Evolutionary conservation across 1,140 invertebrate species (phyloP), one percentile per base, ranked within the genome.

Genomic region (Plutomurus gul): DNA sequence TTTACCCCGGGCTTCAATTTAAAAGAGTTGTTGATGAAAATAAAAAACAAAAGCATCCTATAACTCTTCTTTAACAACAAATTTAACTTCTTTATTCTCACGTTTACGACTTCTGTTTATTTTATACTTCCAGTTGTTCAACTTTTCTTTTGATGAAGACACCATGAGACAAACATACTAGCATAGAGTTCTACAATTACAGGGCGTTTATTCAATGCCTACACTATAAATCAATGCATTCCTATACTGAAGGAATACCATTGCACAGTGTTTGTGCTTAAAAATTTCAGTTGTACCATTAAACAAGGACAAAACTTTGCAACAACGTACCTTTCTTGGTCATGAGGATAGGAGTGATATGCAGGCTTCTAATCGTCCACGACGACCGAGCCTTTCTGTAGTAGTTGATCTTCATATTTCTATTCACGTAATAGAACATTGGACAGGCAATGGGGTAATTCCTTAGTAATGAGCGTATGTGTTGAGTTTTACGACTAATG

Each of bases 21-120:
- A 65, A 65, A 65, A 65, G 56, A 65, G 25, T 65, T 65, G 56
- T 65, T 65, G 16, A 33, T 27, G 56, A 30, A 65, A 65, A 65
- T 65, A 65, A 65, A n/a, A 65, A 65, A 30, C 56, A 13, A 33
- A 65, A 65, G 56, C 56, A 65, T 65, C 13, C 56, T n/a, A 65
- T 65, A 65, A 65, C 56, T 65, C 56, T 65, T 65, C 27, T 65
- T n/a, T 65, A 65, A 65, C 27, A 65, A 30, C 30, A n/a, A 65
- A 65, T 65, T 65, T 65, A 65, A 65, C 56, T 30, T 65, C 56
- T 65, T 65, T 65, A 65, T 65, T 65, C 56, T 65, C 56, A 65
- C 56, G 56, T 65, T 65, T 65, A 65, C 27, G 56, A 65, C 56
- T 65, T 30, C 56, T 27, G 56, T 65, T 25, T 65, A 65, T 65